These are phyloP conservation scores for Lichenostomus cassidix DNA, from an alignment of 2,113 vertebrate species.

Conservation along the genomic window DNA sequence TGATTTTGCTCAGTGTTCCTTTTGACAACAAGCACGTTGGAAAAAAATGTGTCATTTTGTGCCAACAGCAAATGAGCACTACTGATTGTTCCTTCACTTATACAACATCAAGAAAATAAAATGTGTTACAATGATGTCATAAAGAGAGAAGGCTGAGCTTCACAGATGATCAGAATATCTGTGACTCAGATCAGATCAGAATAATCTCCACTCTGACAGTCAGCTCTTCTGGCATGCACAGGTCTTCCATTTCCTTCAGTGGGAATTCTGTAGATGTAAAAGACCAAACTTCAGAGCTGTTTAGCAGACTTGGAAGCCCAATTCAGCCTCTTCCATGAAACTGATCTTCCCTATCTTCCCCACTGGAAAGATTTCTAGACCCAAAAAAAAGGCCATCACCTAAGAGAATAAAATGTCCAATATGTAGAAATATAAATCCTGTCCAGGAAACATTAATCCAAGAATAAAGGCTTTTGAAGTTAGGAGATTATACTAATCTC, in stretches of 20 bases:
- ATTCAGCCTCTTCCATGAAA: neutral
- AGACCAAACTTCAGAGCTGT: neutral
- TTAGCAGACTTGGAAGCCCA: neutral
- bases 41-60: neutral
- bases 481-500: slow-evolving; percentile 38
- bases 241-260: neutral
- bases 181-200: too few species aligned
- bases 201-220: neutral
- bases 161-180: neutral
- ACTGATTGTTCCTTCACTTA: neutral
- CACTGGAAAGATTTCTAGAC: neutral
- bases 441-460: slow-evolving; percentile 25
- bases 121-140: neutral
- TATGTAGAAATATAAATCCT: slow-evolving; percentile 10
- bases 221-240: neutral
- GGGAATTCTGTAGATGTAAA: neutral
- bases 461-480: slow-evolving; percentile 42
- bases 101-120: neutral
- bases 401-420: slow-evolving; percentile 9
- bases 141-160: neutral
- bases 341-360: neutral
- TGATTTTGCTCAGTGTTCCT: neutral
- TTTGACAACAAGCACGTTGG: neutral
- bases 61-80: neutral
- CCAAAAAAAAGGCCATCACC: neutral